Conservation (phyloP, 2,113 vertebrate species). For the Catharus fuscescens region DNA sequence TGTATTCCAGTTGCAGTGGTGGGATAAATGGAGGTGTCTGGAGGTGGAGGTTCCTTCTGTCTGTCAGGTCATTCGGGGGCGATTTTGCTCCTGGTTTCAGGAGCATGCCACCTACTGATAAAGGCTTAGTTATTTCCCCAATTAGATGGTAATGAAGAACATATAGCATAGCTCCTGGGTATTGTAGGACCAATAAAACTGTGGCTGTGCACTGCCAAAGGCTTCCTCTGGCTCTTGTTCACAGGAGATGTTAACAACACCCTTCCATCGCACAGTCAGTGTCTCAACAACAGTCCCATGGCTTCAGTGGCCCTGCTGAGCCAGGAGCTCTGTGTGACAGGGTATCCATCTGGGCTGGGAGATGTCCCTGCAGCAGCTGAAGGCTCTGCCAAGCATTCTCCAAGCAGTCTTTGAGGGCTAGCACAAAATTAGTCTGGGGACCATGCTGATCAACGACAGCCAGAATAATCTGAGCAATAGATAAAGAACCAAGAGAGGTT, state of each 20-base stretch:
- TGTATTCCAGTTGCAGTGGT: neutral
- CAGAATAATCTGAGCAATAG: conserved; percentile 22
- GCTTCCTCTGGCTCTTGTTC: neutral
- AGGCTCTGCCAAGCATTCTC: conserved; percentile 18
- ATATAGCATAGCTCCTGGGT: neutral
- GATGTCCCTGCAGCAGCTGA: neutral
- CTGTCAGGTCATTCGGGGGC: neutral
- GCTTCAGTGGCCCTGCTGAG: neutral
- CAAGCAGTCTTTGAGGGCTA: neutral
- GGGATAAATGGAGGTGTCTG: neutral
- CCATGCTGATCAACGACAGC: neutral
- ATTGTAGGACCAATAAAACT: neutral
- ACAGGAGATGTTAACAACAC: neutral
- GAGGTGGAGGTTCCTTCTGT: neutral
- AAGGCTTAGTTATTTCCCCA: neutral
- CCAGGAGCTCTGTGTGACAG: neutral
- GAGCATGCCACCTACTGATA: neutral
- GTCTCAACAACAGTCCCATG: neutral
- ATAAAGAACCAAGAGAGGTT: conserved; percentile 14
- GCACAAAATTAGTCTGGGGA: neutral
- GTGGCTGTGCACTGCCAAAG: neutral
- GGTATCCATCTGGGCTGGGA: conserved; percentile 10
- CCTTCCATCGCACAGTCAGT: neutral
- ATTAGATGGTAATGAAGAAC: neutral
- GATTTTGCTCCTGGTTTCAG: neutral